A percentile compares a stretch with the other conserved stretches of the same genome.
These are phyloP conservation scores for Perca fluviatilis DNA, from an alignment of 2,113 vertebrate species.

Conservation along the genomic window DNA sequence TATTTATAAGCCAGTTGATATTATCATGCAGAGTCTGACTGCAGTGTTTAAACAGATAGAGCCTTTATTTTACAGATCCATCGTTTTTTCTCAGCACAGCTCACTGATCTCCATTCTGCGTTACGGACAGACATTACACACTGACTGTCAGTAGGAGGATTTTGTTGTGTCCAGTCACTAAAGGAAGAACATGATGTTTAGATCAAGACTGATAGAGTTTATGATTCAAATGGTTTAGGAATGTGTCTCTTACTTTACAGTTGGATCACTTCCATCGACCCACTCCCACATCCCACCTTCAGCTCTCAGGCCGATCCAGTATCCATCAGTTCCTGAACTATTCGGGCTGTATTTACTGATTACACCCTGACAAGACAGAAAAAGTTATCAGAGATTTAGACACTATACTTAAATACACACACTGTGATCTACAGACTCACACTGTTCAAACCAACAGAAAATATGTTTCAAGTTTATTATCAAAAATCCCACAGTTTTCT, in stretches of 20 bases:
- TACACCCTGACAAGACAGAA: not conserved
- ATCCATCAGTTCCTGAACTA: fast-evolving
- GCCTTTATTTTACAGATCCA: constrained; percentile 41
- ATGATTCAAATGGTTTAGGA: not conserved
- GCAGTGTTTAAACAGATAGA: constrained; percentile 24
- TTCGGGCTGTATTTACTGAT: fast-evolving
- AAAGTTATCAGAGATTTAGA: not conserved
- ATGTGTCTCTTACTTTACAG: not conserved
- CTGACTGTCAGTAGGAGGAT: fast-evolving
- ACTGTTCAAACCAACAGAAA: not conserved
- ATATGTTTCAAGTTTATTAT: too few species aligned
- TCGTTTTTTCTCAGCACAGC: fast-evolving
- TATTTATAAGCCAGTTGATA: too few species aligned
- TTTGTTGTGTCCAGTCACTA: not conserved
- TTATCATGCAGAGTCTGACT: not conserved
- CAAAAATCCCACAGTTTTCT: too few species aligned
- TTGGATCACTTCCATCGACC: constrained; percentile 22
- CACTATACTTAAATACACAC: not conserved
- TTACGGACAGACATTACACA: not conserved
- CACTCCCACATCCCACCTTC: constrained; percentile 36
- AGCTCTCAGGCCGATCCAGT: constrained; percentile 59
- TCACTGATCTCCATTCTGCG: not conserved
- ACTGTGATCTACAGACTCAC: too few species aligned
- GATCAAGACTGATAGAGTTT: not conserved
- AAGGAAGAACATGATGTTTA: not conserved